phyloP scores from a whole-genome alignment of 2,888 invertebrate genomes.

The Scrobipalpa atriplicella region DNA sequence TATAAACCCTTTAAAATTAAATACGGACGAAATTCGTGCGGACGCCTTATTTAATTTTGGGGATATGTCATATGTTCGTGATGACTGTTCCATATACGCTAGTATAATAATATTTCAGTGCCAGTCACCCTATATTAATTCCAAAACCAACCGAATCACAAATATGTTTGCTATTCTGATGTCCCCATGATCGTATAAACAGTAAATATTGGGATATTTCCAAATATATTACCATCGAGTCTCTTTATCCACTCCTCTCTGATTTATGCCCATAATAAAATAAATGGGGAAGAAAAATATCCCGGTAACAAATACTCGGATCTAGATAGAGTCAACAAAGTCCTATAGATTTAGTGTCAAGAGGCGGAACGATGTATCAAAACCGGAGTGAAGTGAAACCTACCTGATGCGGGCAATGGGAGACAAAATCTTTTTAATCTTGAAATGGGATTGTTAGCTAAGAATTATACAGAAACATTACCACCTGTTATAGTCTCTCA shows the following conservation, averaged over 20 bases:
- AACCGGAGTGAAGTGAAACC: not conserved
- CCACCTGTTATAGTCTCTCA: too few relatives aligned
- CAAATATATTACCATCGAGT: conserved; percentile 21
- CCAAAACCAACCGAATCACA: conserved; percentile 5
- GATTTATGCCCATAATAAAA: conserved; percentile 29
- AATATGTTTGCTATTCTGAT: conserved; percentile 17
- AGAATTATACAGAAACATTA: too few relatives aligned
- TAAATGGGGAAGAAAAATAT: conserved; percentile 26
- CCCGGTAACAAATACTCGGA: conserved; percentile 9
- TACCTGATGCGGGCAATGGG: not conserved
- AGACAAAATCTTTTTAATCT: not conserved
- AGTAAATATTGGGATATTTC: conserved; percentile 20
- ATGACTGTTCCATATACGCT: too few relatives aligned
- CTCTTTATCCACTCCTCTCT: conserved; percentile 15
- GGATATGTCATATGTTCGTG: too few relatives aligned
- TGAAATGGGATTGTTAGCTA: too few relatives aligned
- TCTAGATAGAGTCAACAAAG: conserved; percentile 33
- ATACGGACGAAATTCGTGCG: too few relatives aligned
- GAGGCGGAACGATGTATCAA: not conserved
- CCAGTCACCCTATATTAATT: too few relatives aligned
- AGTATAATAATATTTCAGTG: too few relatives aligned
- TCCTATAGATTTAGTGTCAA: conserved; percentile 26
- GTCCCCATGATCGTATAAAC: conserved; percentile 23
- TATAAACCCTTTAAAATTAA: too few relatives aligned
- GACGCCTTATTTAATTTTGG: too few relatives aligned